Evolutionary conservation across 2,797 vertebrate species (phyloP), one percentile per base, ranked within the genome.

Genomic region (Semaprochilodus insignis): DNA sequence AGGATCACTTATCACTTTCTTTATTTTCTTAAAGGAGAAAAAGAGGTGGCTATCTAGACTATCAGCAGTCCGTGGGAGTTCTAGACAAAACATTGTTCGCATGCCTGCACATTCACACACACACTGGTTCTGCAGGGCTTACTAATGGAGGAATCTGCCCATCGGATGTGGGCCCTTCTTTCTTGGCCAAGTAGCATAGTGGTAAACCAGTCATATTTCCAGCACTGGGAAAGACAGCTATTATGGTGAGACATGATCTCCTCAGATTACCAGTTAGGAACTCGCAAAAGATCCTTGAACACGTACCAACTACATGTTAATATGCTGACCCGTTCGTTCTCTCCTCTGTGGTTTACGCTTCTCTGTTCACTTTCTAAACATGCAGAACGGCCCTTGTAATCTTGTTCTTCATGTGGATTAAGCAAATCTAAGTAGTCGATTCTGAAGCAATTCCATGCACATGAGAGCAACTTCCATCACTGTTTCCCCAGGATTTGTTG

Each of bases 181-280:
- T 67, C 19, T 44, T 57, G 57, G 17, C 52, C 23, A 70, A n/a
- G n/a, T 70, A 14, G 67, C 23, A 54, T 11, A 72, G 70, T 72
- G 70, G 51, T 54, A 72, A 54, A 72, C 70, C 70, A 72, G 70
- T 31, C 70, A 27, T 72, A 48, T 60, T 44, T 31, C 6, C 52
- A 25, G 67, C 15, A 13, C 70, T 51, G 76, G 40, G 36, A 36
- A 31, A 27, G 63, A 40, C n/a, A 70, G 40, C 67, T 70, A 70
- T 70, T 70, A 48, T 59, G 44, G 66, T 44, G 83, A 80, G 87
- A 89, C 88, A 86, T 87, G 89, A 92, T 85, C 84, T 89, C 85
- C 91, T 90, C 77, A 23, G 54, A 83, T 83, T 87, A 85, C 82
- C 80, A 89, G 86, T 91, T 78, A 48, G 87, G 90, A 73, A 74